Conservation (phyloP, 1,140 invertebrate species). For the Neodiprion fabricii region DNA sequence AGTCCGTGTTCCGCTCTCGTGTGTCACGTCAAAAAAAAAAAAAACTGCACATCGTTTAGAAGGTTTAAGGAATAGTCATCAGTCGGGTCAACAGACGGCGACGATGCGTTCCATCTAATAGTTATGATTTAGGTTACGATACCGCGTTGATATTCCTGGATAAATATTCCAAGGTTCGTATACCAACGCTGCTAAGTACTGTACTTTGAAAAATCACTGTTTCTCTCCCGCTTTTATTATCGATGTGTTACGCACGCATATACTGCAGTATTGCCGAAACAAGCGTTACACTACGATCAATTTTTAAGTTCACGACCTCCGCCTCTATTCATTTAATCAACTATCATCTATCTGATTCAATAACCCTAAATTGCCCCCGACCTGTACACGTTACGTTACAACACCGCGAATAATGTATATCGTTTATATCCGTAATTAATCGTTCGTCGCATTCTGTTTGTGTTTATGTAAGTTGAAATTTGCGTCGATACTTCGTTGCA, state of each 20-base stretch:
- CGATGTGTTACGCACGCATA: not conserved
- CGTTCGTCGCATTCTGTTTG: not conserved
- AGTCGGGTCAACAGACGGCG: not conserved
- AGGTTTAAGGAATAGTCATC: not conserved
- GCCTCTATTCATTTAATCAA: not conserved
- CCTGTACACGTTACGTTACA: not conserved
- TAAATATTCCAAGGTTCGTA: not conserved
- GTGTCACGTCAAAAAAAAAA: not conserved
- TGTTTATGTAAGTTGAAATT: not conserved
- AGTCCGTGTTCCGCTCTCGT: slow-evolving; percentile 16
- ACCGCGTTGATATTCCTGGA: not conserved
- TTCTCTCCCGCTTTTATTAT: not conserved
- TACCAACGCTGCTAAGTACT: not conserved
- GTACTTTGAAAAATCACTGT: not conserved
- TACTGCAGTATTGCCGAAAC: not conserved
- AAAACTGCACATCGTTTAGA: too few relatives aligned
- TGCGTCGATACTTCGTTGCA: not conserved
- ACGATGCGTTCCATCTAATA: not conserved
- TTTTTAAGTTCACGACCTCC: not conserved
- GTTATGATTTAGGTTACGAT: slow-evolving; percentile 5
- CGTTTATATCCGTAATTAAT: not conserved
- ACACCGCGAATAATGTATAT: slow-evolving; percentile 7
- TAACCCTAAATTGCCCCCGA: not conserved
- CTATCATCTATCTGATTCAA: not conserved
- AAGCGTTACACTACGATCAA: not conserved